Percentiles rank a stretch among this genome's conserved stretches.
Conservation (phyloP, 53 echinoderm and acorn worm genomes). For the Apostichopus leukothele region DNA sequence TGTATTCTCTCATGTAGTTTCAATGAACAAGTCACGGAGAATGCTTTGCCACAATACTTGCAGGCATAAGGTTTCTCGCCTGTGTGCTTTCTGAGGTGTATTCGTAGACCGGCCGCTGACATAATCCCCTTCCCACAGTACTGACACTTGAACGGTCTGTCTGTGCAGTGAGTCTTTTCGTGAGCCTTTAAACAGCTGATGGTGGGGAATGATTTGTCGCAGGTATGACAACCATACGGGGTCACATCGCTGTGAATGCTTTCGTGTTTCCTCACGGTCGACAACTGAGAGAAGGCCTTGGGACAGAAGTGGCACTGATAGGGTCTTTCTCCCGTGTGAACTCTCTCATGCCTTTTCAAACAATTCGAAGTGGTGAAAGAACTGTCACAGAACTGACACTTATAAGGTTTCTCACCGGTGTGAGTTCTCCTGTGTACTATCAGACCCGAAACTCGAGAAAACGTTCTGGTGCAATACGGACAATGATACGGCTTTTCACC, state of each 20-base stretch:
- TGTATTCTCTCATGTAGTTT: background rate
- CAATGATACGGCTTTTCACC: background rate
- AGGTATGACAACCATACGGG: background rate
- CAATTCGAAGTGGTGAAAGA: constrained; percentile 20
- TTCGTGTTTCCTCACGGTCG: background rate
- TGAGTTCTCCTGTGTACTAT: background rate
- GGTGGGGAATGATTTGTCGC: background rate
- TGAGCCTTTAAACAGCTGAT: background rate
- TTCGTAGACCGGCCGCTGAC: background rate
- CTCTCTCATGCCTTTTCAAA: constrained; percentile 22
- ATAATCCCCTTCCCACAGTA: background rate
- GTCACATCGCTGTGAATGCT: background rate
- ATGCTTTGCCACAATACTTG: background rate
- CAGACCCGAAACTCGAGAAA: background rate
- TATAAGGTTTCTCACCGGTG: no score
- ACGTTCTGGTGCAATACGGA: background rate
- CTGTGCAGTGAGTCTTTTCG: background rate
- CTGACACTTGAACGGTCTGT: background rate
- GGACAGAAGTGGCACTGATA: constrained; percentile 16
- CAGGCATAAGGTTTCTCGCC: background rate
- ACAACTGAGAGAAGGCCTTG: constrained; percentile 29
- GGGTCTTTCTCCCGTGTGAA: constrained; percentile 31
- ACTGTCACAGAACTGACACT: no score
- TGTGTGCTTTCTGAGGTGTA: background rate
- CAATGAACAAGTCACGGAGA: background rate